Base-by-base conservation (phyloP, 1,140 invertebrate genomes). In the Atta cephalotes region DNA sequence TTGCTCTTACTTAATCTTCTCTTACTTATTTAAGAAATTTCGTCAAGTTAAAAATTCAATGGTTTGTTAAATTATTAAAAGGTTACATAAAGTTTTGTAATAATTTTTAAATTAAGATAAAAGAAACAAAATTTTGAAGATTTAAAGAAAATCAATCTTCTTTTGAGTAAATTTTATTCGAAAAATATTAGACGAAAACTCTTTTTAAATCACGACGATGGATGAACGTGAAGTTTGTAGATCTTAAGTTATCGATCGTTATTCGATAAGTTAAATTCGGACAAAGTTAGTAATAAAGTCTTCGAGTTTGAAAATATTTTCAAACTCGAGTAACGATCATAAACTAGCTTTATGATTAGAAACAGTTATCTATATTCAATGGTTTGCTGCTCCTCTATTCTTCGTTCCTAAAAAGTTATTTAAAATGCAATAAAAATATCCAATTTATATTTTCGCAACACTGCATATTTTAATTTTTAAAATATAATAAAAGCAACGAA, bases 241-340 rank as follows among this genome's bases (percentile, higher is more conserved):
- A 81, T 81, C 79, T 81, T 71, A 81, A 58, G 35, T 71, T 81
- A 81, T 81, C 53, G 51, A 71, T 79, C 45, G 16, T 71, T 81
- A 81, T 45, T 35, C 21, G 35, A 9, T 21, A 70, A 56, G 63
- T 31, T 45, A 71, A 81, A 81, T 35, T 71, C 31, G 12, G 51
- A 16, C 21, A 21, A 81, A 81, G 79, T 81, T 58, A 45, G 65
- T 58, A 71, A 79, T 66, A 79, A 66, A 51, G 77, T 79, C 39
- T 66, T 66, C 18, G 45, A 21, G 21, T 21, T 21, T 51, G 62
- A 28, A 79, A 79, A 66, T 79, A 53, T 79, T 79, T 79, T 79
- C 62, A 7, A 79, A 79, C 49, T 60, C 31, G 21, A 28, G 14
- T 60, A 71, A 71, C 65, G 49, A 45, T 39, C 49, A 9, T 71